Evolutionary conservation across 2,113 vertebrate species (phyloP), one percentile per base, ranked within the genome.

Genomic region (Arothron firmamentum): DNA sequence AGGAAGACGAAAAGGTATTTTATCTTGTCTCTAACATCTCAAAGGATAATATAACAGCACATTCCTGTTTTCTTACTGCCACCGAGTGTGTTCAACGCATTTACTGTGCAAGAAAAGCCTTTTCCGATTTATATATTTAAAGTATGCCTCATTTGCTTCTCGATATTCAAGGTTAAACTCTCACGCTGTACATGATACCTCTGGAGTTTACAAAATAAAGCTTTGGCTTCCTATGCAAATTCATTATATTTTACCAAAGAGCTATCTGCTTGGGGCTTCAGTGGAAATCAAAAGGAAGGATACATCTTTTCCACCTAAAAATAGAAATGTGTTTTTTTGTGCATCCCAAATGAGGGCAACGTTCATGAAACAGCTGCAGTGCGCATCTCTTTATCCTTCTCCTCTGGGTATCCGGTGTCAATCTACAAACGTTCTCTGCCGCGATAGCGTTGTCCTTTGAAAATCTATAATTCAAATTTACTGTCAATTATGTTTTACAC

Each of bases 1-100:
- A 95, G 28, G 96, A 98, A 15, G 94, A 97, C 48, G 96, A 96
- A 77, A 99, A 95, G 92, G 96, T 99, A 92, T 87, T 89, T 86
- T 42, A 71, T 85, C 62, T 67, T 65, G 62, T 77, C 70, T 83
- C 28, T 17, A 60, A 61, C 53, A 66, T 71, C 75, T 65, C 71
- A 61, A 56, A 25, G 65, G 71, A 75, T 84, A 82, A 84, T 76
- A 47, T 38, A 38, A 38, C 3, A 10, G 34, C 34, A 38, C 34
- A 12, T 38, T 38, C 34, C 34, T 2, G 34, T 2, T 38, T 38
- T 38, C 34, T 38, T 38, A 11, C 34, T 38, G 11, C 11, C 9
- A 11, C 34, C 12, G 34, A 12, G 10, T 38, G 34, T 38, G 9
- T 38, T 38, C 34, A 38, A 38, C 2, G 11, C 12, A 3, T 38